Evolutionary conservation across 2,113 vertebrate species (phyloP).

Genomic region (Anarrhichthys ocellatus): DNA sequence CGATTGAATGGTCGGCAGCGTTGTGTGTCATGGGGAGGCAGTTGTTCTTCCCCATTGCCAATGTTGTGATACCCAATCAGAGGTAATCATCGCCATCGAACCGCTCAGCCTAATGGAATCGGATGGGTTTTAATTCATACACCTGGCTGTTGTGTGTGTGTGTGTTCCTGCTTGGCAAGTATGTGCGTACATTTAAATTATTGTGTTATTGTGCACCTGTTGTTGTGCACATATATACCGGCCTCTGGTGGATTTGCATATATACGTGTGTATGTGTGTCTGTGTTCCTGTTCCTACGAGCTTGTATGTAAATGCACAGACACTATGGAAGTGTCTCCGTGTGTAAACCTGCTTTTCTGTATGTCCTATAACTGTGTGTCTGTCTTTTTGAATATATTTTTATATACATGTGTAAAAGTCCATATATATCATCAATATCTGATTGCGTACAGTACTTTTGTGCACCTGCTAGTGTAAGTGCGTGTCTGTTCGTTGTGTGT

Average conservation of each 20-base stretch:
- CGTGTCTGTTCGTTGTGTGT: not conserved
- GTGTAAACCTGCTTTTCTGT: not conserved
- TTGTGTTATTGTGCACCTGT: constrained; percentile 18
- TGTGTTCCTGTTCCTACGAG: not conserved
- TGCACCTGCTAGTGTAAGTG: constrained; percentile 4
- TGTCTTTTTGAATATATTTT: not conserved
- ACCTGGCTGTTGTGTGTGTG: constrained; percentile 60
- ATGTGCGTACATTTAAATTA: not conserved
- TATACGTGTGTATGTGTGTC: not conserved
- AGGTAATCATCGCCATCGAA: constrained; percentile 69
- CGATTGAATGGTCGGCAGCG: constrained; percentile 76
- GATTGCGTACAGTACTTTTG: not conserved
- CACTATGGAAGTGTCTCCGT: not conserved
- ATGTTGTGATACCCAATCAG: constrained; percentile 80
- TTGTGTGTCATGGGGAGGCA: constrained; percentile 60
- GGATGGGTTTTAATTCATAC: constrained; percentile 73
- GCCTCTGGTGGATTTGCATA: not conserved
- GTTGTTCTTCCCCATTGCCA: constrained; percentile 74
- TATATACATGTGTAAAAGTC: not conserved
- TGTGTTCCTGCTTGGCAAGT: not conserved
- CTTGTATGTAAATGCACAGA: not conserved
- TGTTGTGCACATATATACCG: not conserved
- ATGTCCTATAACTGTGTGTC: not conserved
- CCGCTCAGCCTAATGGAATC: constrained; percentile 69
- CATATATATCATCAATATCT: not conserved